Base-by-base conservation (phyloP, 2,113 vertebrate species). In the Isurus oxyrinchus region DNA sequence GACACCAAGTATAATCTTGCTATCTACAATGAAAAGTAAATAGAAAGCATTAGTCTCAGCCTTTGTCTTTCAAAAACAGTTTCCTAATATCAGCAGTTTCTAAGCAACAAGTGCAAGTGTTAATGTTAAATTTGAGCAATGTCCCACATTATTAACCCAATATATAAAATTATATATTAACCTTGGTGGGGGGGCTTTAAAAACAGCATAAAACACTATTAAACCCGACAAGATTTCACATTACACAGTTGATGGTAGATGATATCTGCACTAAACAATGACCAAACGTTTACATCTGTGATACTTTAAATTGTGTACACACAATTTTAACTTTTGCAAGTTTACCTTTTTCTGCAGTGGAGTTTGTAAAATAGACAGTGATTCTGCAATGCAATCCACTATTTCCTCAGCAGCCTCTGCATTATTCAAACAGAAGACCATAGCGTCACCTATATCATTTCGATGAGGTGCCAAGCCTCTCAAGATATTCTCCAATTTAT, bases 391-490 rank as follows among this genome's bases (percentile, higher is more conserved):
- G 97, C 97, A 98, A 63, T 97, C 97, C 96, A 98, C 98, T 0
- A 98, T 98, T 97, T 98, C 98, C 97, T 98, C 98, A 8, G 98
- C 98, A 59, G 98, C 98, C 53, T 98, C 98, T 0, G 98, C 98
- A 90, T 97, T 97, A 96, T 98, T 97, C 1, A 98, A 97, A 96
- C 98, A 98, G 97, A 98, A 98, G 91, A 98, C 96, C 98, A 98
- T 98, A 87, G 97, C 97, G 0, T 97, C 97, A 44, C 97, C 98
- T 0, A 98, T 93, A 5, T 98, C 97, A 8, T 97, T 97, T 96
- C 97, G 97, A 96, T 97, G 97, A 0, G 98, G 97, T 1, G 97
- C 97, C 96, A 98, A 97, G 69, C 97, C 97, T 86, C 97, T 97
- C 21, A 98, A 97, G 86, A 98, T 91, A 0, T 96, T 96, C 97